Base-by-base conservation (phyloP, 2,888 invertebrate genomes). In the Ametastegia equiseti region DNA sequence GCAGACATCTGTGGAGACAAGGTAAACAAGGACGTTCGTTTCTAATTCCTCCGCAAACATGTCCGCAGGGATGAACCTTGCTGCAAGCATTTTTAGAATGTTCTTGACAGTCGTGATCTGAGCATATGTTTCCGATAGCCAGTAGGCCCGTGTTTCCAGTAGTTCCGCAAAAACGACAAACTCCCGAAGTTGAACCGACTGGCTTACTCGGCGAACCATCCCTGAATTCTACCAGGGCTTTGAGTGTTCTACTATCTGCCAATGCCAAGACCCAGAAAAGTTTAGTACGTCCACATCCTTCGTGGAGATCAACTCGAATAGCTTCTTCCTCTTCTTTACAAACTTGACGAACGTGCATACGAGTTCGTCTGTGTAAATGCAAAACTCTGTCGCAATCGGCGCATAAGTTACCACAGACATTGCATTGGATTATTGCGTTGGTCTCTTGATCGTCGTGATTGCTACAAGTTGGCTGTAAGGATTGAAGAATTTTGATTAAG, bases 381-480 rank as follows among this genome's bases (percentile, higher is more conserved):
- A 99, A 93, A 90, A 98, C 97, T 80, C 98, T 94, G 92, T 99
- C 99, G 91, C 99, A 99, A 90, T 99, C 99, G 0, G 96, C 96
- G 91, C 99, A 99, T 45, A 99, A 93, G 83, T 98, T 96, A 27
- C 98, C 98, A 90, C 99, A 99, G 7, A 94, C 94, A 86, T 95
- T 96, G 91, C 99, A 99, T 86, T 98, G 97, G 82, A 99, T 97
- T 82, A 98, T 97, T 0, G 98, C 99, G 15, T 95, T 94, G 0
- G 98, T 99, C 89, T 96, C 95, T 0, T 97, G 97, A 90, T 99
- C 99, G 90, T 99, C 99, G 92, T 99, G 99, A 92, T 99, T 99
- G 77, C 95, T 95, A 92, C 99, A 99, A 84, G 96, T 95, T 7
- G 97, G 97, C 89, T 98, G 94, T 57, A 71, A 15, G 39, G 79